Percentiles rank a stretch among this genome's conserved stretches.
Evolutionary conservation across 2,888 invertebrate genomes (phyloP).

Genomic region (Acrobasis suavella): DNA sequence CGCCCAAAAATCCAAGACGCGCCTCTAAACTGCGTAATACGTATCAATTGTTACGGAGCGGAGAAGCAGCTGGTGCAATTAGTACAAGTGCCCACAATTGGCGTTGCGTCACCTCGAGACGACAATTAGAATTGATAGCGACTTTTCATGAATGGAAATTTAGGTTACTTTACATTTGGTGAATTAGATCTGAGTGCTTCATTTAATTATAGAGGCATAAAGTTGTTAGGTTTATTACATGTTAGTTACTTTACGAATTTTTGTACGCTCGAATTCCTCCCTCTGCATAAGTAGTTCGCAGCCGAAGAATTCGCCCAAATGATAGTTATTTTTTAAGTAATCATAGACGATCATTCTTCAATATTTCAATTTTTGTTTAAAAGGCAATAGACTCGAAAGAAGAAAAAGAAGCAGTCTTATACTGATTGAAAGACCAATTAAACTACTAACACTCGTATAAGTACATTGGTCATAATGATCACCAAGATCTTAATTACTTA

Average conservation of each 20-base stretch:
- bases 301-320: too few species aligned
- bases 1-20: constrained; percentile 31
- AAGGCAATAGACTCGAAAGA: too few species aligned
- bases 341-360: too few species aligned
- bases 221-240: background rate
- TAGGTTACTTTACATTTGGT: constrained; percentile 42
- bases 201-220: background rate
- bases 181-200: constrained; percentile 6
- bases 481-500: too few species aligned
- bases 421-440: too few species aligned
- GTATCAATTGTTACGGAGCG: constrained; percentile 60
- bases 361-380: too few species aligned
- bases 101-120: constrained; percentile 67
- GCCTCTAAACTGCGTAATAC: constrained; percentile 50
- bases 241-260: background rate
- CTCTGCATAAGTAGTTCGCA: too few species aligned
- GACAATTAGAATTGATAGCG: constrained; percentile 71
- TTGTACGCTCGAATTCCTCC: too few species aligned
- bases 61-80: constrained; percentile 74
- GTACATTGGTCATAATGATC: too few species aligned
- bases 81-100: constrained; percentile 77
- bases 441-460: too few species aligned
- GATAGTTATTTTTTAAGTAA: too few species aligned
- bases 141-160: constrained; percentile 52
- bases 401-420: too few species aligned